phyloP scores from a whole-genome alignment of 2,113 vertebrate genomes.

The Oreochromis niloticus region DNA sequence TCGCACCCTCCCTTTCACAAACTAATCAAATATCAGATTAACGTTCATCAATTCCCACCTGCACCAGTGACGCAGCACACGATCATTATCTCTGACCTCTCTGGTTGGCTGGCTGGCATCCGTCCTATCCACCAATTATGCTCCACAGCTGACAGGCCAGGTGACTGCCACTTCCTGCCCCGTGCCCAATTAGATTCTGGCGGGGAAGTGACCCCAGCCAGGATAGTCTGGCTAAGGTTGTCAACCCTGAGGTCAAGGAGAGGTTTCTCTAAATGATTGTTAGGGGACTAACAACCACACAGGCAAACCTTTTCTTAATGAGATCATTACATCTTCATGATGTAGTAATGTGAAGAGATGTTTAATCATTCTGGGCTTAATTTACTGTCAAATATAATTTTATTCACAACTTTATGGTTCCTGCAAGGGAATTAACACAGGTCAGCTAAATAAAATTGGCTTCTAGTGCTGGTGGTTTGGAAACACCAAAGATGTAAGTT shows the following conservation, averaged over 20 bases:
- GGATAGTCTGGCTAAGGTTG: neutral
- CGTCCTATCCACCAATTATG: constrained; percentile 32
- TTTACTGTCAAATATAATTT: constrained; percentile 42
- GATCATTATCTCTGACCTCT: constrained; percentile 35
- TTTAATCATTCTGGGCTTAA: constrained; percentile 45
- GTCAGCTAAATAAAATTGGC: neutral
- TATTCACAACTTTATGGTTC: neutral
- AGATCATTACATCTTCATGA: constrained; percentile 34
- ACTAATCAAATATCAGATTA: constrained; percentile 57
- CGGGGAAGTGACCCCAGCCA: neutral
- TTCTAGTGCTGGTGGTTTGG: neutral
- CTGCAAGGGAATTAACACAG: neutral
- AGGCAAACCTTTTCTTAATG: constrained; percentile 24
- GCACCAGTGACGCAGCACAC: neutral
- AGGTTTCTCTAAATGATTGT: neutral
- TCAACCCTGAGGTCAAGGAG: neutral
- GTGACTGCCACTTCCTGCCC: constrained; percentile 45
- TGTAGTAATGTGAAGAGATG: constrained; percentile 32
- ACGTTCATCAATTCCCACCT: constrained; percentile 47
- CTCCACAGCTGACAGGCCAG: constrained; percentile 12
- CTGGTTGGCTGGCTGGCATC: constrained; percentile 36
- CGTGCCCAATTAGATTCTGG: constrained; percentile 23
- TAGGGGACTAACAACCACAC: neutral
- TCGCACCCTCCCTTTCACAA: neutral
- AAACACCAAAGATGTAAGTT: neutral